Evolutionary conservation across 2,888 invertebrate genomes (phyloP), one percentile per base, ranked within the genome.

Genomic region (Patella ulyssiponensis): DNA sequence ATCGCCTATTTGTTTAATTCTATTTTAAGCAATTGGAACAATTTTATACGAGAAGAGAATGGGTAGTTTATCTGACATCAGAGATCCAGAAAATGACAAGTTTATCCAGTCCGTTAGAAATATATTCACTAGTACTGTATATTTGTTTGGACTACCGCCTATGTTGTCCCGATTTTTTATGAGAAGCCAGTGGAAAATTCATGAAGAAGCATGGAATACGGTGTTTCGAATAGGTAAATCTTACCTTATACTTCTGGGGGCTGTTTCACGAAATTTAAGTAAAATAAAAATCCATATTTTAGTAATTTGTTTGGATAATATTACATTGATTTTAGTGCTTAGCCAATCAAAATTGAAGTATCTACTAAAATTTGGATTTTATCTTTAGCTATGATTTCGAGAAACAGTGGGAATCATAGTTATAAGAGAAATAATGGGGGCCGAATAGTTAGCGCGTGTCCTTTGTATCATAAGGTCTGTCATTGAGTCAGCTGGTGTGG

Each of bases 41-140:
- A 77, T 83, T 5, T 73, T 83, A 27, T 83, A 79, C 54, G 83
- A 83, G 76, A 76, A 33, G 64, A 23, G 81, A 51, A 56, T 83
- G 52, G 83, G 83, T 20, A 77, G 80, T 23, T 64, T 83, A 52
- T 56, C 73, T 5, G 81, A 80, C 33, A 23, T 53, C 17, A 70
- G 80, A 52, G 69, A 64, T 44, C 75, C 74, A 12, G 74, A 82
- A 44, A 78, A 74, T 9, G 69, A 69, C 17, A 27, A 44, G 14
- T 83, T 82, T 77, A 78, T 83, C 44, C 15, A 82, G 17, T 78
- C 80, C 3, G 79, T 80, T 17, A 76, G 76, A 12, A 54, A 74
- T 53, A 73, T 83, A 44, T 82, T 83, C 76, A 17, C 69, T 27
- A 17, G 15, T 12, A 77, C 80, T 14, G 69, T 51, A 2, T 56